Base-by-base conservation (phyloP, 2,113 vertebrate genomes). In the Takifugu bimaculatus region DNA sequence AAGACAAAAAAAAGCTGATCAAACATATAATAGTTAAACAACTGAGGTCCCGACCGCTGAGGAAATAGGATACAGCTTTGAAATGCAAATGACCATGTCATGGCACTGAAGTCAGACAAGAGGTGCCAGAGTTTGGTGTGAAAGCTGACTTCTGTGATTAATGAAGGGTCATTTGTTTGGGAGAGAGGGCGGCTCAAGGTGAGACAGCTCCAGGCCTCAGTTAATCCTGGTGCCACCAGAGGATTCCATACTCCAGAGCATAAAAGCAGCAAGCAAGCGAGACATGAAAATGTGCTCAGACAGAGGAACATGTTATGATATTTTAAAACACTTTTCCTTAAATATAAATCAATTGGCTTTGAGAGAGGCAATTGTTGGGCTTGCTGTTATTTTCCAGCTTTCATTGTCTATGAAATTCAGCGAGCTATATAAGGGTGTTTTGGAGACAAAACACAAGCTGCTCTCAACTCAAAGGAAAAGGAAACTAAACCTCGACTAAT, bases 111-210 rank as follows among this genome's bases (percentile, higher is more conserved):
- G 26, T 64, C 50, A 71, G 20, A 73, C 49, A n/a, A 50, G 50
- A 52, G 35, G 49, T 51, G 54, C 20, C 51, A 58, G 48, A 4
- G 2, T 60, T 70, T 1, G 13, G 4, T 60, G 7, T 49, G 64
- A 50, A 32, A 2, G 29, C 4, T 32, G 29, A 10, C 71, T 66
- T 53, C 44, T 50, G 52, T 64, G 72, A 81, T 79, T 66, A 73
- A 80, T 75, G 77, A 63, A 66, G 72, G 78, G 63, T 80, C 63
- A 42, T 63, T 53, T 13, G 12, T 67, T 12, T 25, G 45, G 56
- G 58, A 26, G 57, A 54, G 29, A 27, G 42, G 5, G 53, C 49
- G 43, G 56, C 47, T 25, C 2, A 47, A 70, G 62, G 60, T 27
- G 68, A 47, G n/a, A 56, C 0, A 49, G 60, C 13, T 27, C 10